A percentile compares a stretch with the other conserved stretches of the same genome.
These are phyloP conservation scores for Dolomedes plantarius DNA, from an alignment of 2,888 invertebrate genomes.

Conservation along the genomic window DNA sequence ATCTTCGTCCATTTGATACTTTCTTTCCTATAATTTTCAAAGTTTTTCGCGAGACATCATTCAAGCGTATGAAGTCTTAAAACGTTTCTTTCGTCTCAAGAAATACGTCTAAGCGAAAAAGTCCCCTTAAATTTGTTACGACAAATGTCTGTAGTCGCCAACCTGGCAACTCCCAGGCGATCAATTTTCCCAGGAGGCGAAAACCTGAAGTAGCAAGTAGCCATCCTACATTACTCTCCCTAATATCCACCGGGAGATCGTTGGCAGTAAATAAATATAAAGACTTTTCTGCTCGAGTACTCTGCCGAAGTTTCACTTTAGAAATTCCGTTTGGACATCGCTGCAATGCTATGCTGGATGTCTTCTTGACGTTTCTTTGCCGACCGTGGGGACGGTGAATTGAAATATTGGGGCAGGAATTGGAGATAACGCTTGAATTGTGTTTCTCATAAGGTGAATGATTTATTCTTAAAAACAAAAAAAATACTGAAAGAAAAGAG, in stretches of 20 bases:
- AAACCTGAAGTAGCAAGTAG: constrained; percentile 5
- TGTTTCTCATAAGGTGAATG: neutral
- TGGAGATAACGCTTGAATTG: neutral
- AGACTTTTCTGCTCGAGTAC: constrained; percentile 12
- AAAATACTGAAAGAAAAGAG: neutral
- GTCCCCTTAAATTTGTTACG: constrained; percentile 29
- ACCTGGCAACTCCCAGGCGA: constrained; percentile 22
- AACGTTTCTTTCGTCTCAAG: neutral
- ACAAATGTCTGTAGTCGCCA: constrained; percentile 38
- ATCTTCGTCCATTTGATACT: too few species aligned
- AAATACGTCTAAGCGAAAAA: neutral
- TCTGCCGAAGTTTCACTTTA: neutral
- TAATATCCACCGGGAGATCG: constrained; percentile 57
- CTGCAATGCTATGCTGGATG: neutral
- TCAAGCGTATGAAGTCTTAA: neutral
- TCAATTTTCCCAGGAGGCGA: constrained; percentile 33
- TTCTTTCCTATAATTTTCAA: too few species aligned
- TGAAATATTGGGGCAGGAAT: neutral
- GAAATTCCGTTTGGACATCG: constrained; percentile 8
- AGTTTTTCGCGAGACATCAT: neutral
- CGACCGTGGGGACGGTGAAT: neutral
- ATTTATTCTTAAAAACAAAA: neutral
- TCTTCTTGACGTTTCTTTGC: neutral
- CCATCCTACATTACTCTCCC: constrained; percentile 40
- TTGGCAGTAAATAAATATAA: constrained; percentile 50